Conservation (phyloP, 2,888 invertebrate genomes). For the Drosophila rellima region DNA sequence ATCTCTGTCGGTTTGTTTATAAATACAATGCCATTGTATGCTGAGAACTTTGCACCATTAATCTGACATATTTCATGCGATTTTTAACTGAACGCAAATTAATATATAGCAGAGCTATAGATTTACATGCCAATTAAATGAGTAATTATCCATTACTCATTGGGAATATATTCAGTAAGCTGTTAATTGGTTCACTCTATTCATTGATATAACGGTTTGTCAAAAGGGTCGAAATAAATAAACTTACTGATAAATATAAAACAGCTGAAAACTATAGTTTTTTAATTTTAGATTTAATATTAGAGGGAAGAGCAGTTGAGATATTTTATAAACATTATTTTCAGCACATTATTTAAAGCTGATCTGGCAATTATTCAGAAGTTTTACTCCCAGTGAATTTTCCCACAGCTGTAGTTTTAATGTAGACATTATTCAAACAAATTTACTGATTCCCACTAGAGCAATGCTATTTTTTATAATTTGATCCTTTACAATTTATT, state of each 20-base stretch:
- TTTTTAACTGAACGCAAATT: slow-evolving; percentile 40
- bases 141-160: slow-evolving; percentile 4
- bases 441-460: too few relatives aligned
- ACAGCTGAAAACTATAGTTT: background rate
- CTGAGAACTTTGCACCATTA: slow-evolving; percentile 32
- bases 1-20: slow-evolving; percentile 2
- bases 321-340: too few relatives aligned
- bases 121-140: slow-evolving; percentile 10
- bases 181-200: slow-evolving; percentile 11
- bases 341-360: too few relatives aligned
- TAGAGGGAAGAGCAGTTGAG: background rate
- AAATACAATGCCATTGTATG: background rate
- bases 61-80: slow-evolving; percentile 35
- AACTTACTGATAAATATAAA: background rate
- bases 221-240: background rate
- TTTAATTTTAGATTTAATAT: background rate
- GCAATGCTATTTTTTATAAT: too few relatives aligned
- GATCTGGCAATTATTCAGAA: too few relatives aligned
- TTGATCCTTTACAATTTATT: too few relatives aligned
- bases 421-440: too few relatives aligned
- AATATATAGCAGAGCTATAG: slow-evolving; percentile 17
- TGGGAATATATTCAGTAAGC: background rate
- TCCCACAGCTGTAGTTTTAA: too few relatives aligned
- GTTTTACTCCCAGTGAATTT: too few relatives aligned
- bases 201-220: background rate